These are phyloP conservation scores for Rattus rattus DNA, from an alignment of 2,113 vertebrate genomes.

Conservation along the genomic window DNA sequence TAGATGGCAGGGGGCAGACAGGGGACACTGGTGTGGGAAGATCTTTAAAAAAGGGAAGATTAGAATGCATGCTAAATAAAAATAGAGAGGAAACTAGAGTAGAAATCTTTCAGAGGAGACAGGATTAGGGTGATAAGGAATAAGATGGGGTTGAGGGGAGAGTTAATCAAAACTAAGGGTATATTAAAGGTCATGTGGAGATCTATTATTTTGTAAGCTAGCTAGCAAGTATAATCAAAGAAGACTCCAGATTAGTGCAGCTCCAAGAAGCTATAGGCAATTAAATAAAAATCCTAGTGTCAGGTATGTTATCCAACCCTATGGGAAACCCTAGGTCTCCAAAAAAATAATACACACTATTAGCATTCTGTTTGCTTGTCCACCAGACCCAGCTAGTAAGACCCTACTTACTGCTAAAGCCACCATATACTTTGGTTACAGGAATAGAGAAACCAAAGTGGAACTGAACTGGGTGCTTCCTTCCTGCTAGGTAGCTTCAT, in stretches of 20 bases:
- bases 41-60: neutral
- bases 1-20: neutral
- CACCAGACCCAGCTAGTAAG: neutral
- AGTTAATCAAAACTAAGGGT: neutral
- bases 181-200: neutral
- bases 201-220: neutral
- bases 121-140: neutral
- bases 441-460: neutral
- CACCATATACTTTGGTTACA: neutral
- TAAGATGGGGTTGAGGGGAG: neutral
- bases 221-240: neutral
- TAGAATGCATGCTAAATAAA: neutral
- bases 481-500: neutral
- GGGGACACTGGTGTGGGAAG: neutral
- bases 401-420: neutral
- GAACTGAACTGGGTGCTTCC: neutral
- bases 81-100: neutral
- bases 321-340: neutral
- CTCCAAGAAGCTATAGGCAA: neutral
- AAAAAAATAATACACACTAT: neutral
- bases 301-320: neutral
- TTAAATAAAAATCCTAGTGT: neutral
- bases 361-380: neutral
- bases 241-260: neutral
- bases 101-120: neutral